phyloP scores from a whole-genome alignment of 1,140 invertebrate genomes.

The Nebria ingens region DNA sequence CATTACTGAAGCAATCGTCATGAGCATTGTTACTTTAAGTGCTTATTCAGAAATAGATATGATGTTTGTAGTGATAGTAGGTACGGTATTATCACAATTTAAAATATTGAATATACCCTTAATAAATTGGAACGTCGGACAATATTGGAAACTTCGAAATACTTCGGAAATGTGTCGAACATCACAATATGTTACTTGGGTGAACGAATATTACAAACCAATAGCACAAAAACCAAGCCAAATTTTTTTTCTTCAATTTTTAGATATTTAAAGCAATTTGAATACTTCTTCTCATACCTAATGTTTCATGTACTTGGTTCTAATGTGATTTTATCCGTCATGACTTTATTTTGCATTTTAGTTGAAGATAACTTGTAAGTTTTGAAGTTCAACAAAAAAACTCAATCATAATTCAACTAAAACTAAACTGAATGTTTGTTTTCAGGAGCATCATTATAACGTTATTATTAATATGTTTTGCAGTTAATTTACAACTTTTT shows the following conservation, averaged over 20 bases:
- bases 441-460: too few relatives aligned
- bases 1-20: neutral
- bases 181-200: neutral
- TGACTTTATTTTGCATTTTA: neutral
- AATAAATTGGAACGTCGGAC: too few relatives aligned
- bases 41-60: neutral
- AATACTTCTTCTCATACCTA: neutral
- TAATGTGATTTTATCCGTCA: neutral
- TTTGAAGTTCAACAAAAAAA: neutral
- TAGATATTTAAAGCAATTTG: too few relatives aligned
- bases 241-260: neutral
- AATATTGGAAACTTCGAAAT: neutral
- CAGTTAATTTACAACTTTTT: neutral
- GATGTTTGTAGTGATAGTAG: neutral
- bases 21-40: neutral
- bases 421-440: too few relatives aligned
- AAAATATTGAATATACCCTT: neutral
- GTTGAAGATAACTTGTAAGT: neutral
- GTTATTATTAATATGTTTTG: neutral
- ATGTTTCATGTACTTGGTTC: neutral
- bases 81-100: neutral
- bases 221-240: neutral
- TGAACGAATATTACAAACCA: neutral
- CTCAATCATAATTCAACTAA: neutral
- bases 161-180: neutral